Conservation (phyloP, 2,113 vertebrate species). For the Etheostoma spectabile region DNA sequence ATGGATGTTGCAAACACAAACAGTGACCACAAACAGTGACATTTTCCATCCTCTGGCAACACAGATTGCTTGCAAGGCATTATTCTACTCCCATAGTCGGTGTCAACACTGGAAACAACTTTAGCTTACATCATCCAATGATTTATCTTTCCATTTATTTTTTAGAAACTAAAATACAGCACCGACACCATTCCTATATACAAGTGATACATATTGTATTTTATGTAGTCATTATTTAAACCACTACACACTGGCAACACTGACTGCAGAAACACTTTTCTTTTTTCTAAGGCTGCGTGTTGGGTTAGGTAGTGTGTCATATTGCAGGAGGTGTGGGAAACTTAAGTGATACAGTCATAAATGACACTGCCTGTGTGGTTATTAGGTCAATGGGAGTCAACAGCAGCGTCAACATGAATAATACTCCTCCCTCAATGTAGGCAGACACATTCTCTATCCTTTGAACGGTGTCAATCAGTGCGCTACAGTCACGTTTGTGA, state of each 20-base stretch:
- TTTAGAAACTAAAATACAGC: not conserved
- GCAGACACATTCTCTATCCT: not conserved
- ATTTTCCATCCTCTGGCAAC: not conserved
- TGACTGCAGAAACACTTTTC: not conserved
- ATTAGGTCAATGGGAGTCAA: conserved; percentile 12
- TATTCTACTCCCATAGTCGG: not conserved
- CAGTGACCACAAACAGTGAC: not conserved
- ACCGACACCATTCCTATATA: not conserved
- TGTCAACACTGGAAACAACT: not conserved
- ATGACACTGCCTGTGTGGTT: not conserved
- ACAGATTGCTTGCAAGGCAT: not conserved
- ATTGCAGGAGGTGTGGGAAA: not conserved
- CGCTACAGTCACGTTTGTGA: not conserved
- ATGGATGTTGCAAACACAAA: conserved; percentile 53
- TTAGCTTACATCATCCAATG: not conserved
- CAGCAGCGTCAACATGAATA: not conserved
- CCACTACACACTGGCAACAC: not conserved
- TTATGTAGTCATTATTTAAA: not conserved
- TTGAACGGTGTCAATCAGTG: not conserved
- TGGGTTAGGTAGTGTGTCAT: not conserved
- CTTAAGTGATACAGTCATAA: not conserved
- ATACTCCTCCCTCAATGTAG: not conserved
- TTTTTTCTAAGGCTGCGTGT: not conserved
- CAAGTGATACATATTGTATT: not conserved
- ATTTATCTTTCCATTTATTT: conserved; percentile 19